Percentiles rank a stretch among this genome's conserved stretches.
These are phyloP conservation scores for Microcebus griseorufus DNA, from an alignment of 2,113 vertebrate genomes.

Conservation along the genomic window DNA sequence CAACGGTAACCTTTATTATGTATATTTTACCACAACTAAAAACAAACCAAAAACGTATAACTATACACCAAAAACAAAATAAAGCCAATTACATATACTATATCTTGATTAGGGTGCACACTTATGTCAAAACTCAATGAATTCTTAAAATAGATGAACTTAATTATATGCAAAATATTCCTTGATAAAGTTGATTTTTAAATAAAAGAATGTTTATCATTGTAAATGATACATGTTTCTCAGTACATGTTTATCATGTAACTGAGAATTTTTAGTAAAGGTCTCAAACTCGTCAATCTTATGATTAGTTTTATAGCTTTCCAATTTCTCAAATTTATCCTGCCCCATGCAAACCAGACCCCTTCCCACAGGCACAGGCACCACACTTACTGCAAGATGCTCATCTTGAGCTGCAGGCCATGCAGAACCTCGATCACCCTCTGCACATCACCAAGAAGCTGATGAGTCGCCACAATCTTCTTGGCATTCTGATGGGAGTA, in stretches of 20 bases:
- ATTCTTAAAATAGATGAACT: constrained; percentile 16
- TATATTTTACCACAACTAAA: constrained; percentile 12
- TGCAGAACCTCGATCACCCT: constrained; percentile 93
- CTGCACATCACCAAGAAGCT: constrained; percentile 93
- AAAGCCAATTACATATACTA: not conserved
- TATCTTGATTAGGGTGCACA: not conserved
- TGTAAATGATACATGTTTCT: no score
- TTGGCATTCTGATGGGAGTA: constrained; percentile 95
- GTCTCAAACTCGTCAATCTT: not conserved
- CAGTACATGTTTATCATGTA: not conserved
- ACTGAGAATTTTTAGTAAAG: constrained; percentile 10
- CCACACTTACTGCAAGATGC: constrained; percentile 93
- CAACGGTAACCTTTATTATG: not conserved
- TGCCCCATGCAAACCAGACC: not conserved
- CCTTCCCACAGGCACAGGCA: not conserved
- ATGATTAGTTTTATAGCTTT: not conserved
- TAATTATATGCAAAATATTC: constrained; percentile 38
- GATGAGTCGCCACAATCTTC: constrained; percentile 94
- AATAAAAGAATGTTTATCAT: not conserved
- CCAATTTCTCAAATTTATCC: not conserved
- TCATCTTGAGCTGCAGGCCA: constrained; percentile 96
- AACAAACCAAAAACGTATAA: not conserved
- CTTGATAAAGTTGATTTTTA: not conserved
- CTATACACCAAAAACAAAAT: not conserved
- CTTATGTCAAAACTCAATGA: not conserved